phyloP scores from a whole-genome alignment of 1,140 invertebrate species.

The Leptonema lineaticorne region DNA sequence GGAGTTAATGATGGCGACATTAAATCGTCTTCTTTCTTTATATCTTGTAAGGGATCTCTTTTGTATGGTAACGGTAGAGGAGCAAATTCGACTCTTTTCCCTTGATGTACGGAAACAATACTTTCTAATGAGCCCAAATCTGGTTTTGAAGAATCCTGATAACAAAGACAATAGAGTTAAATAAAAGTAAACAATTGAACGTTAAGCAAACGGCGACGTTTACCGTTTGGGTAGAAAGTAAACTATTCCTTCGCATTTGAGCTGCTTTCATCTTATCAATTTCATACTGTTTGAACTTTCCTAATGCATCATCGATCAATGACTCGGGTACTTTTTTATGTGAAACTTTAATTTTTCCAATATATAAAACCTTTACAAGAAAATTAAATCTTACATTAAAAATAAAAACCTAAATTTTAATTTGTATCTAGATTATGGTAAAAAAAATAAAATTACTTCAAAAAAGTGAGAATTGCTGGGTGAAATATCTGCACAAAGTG shows the following conservation, averaged over 20 bases:
- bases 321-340: slow-evolving; percentile 82
- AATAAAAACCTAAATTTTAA: slow-evolving; percentile 40
- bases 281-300: slow-evolving; percentile 80
- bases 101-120: slow-evolving; percentile 35
- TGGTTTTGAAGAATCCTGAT: slow-evolving; percentile 50
- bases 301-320: slow-evolving; percentile 87
- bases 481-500: slow-evolving; percentile 75
- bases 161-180: too few species aligned
- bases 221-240: slow-evolving; percentile 52
- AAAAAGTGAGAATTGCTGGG: slow-evolving; percentile 84
- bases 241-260: slow-evolving; percentile 51
- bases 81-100: slow-evolving; percentile 38
- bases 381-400: too few species aligned
- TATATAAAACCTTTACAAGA: slow-evolving; percentile 87
- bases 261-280: slow-evolving; percentile 65
- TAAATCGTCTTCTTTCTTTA: slow-evolving; percentile 23
- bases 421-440: not conserved
- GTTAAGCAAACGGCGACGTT: slow-evolving; percentile 26
- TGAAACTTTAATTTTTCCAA: slow-evolving; percentile 83
- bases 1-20: slow-evolving; percentile 45
- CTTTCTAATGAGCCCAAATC: slow-evolving; percentile 47
- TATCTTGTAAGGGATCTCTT: not conserved
- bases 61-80: slow-evolving; percentile 31
- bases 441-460: slow-evolving; percentile 58
- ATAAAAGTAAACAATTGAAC: not conserved